Conservation (phyloP, 2,113 vertebrate genomes). For the Hippoglossus stenolepis region DNA sequence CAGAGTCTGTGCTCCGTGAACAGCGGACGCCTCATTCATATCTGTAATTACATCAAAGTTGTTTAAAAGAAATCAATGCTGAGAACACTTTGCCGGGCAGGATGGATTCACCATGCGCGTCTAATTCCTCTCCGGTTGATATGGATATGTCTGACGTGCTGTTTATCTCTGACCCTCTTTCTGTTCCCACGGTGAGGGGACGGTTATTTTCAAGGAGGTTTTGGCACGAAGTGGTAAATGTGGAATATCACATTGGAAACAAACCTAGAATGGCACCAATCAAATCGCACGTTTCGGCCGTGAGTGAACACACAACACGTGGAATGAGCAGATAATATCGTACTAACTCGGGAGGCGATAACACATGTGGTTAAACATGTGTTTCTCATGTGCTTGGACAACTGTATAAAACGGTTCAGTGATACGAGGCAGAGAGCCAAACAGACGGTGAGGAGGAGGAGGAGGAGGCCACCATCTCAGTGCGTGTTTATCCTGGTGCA, state of each 20-base stretch:
- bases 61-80: slow-evolving; percentile 54
- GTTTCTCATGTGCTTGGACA: slow-evolving; percentile 44
- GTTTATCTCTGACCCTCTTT: slow-evolving; percentile 57
- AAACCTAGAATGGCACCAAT: not conserved
- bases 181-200: slow-evolving; percentile 13
- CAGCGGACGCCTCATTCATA: slow-evolving; percentile 55
- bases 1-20: slow-evolving; percentile 29
- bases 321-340: slow-evolving; percentile 31
- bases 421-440: slow-evolving; percentile 46
- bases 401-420: slow-evolving; percentile 26
- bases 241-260: not conserved
- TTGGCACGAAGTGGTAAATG: slow-evolving; percentile 12
- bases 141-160: slow-evolving; percentile 49
- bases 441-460: slow-evolving; percentile 7
- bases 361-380: slow-evolving; percentile 45
- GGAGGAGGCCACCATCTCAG: not conserved
- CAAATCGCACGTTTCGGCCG: not conserved
- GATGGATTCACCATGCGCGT: slow-evolving; percentile 5
- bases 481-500: not conserved
- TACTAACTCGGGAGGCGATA: slow-evolving; percentile 24
- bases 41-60: slow-evolving; percentile 65
- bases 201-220: slow-evolving; percentile 29
- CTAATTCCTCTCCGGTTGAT: slow-evolving; percentile 34
- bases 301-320: not conserved
- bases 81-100: slow-evolving; percentile 29